A percentile compares a stretch with the other conserved stretches of the same genome.
Conservation (phyloP, 2,888 invertebrate species). For the Heliconius ethilla region DNA sequence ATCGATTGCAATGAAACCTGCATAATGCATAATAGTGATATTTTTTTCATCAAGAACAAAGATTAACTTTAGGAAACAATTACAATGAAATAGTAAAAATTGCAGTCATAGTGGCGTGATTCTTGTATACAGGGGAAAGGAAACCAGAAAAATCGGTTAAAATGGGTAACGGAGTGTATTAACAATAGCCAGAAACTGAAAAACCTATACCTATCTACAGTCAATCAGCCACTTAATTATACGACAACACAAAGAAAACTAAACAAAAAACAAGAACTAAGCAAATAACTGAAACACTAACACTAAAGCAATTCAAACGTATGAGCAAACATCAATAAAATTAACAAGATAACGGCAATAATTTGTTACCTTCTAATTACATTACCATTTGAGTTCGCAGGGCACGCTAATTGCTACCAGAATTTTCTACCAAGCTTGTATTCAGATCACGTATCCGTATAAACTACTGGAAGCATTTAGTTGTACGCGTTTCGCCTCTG, state of each 20-base stretch:
- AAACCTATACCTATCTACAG: neutral
- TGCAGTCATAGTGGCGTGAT: too few species aligned
- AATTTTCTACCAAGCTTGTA: constrained; percentile 53
- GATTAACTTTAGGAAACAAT: too few species aligned
- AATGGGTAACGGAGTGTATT: too few species aligned
- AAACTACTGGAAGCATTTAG: constrained; percentile 71
- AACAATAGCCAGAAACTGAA: too few species aligned
- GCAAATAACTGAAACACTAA: neutral
- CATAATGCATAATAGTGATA: too few species aligned
- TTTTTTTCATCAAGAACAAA: too few species aligned
- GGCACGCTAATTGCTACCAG: constrained; percentile 47
- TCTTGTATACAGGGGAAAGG: too few species aligned
- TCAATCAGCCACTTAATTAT: neutral
- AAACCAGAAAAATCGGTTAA: too few species aligned
- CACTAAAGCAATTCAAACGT: neutral
- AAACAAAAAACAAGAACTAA: neutral
- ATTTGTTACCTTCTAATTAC: constrained; percentile 62
- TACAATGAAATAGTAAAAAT: too few species aligned
- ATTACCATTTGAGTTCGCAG: constrained; percentile 71
- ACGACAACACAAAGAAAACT: neutral
- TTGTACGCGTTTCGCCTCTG: constrained; percentile 63
- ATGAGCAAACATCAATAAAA: constrained; percentile 20
- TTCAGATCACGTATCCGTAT: constrained; percentile 72
- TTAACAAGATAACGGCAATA: constrained; percentile 42
- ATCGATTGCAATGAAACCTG: too few species aligned